Conservation (phyloP, 2,797 vertebrate genomes). For the Ataeniobius toweri region DNA sequence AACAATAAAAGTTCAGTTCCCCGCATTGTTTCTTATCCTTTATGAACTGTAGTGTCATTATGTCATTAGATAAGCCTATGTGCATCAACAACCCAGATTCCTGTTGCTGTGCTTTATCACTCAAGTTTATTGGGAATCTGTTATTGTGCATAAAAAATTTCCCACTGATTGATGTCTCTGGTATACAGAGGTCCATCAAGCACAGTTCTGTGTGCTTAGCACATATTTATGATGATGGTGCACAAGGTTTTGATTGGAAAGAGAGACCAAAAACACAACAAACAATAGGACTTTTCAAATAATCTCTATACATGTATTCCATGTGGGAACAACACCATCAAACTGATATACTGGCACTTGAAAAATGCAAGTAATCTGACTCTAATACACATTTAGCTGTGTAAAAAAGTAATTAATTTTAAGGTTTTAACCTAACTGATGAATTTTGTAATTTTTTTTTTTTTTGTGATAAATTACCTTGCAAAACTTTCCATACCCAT, state of each 20-base stretch:
- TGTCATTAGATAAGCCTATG: conserved; percentile 30
- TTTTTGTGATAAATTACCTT: conserved; percentile 17
- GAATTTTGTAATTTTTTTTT: conserved; percentile 32
- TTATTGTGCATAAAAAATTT: conserved; percentile 46
- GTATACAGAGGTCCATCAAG: conserved; percentile 37
- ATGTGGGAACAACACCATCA: conserved; percentile 53
- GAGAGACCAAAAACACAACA: conserved; percentile 59
- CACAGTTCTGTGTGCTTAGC: conserved; percentile 49
- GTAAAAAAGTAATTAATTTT: conserved; percentile 21
- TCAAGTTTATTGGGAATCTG: conserved; percentile 41
- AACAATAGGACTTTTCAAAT: conserved; percentile 64
- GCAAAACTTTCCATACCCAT: background rate
- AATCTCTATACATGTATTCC: conserved; percentile 41
- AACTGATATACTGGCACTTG: conserved; percentile 34
- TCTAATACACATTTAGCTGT: conserved; percentile 29
- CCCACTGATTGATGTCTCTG: conserved; percentile 36
- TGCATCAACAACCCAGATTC: conserved; percentile 29
- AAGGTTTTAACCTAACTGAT: conserved; percentile 16
- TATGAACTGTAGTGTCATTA: conserved; percentile 32
- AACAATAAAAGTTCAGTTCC: conserved; percentile 34
- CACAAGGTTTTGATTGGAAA: conserved; percentile 65
- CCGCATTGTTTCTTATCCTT: conserved; percentile 20
- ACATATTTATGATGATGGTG: conserved; percentile 42
- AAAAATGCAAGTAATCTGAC: conserved; percentile 51
- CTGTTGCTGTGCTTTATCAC: conserved; percentile 33